Evolutionary conservation across 2,888 invertebrate genomes (phyloP).

Genomic region (Agriopis marginaria): DNA sequence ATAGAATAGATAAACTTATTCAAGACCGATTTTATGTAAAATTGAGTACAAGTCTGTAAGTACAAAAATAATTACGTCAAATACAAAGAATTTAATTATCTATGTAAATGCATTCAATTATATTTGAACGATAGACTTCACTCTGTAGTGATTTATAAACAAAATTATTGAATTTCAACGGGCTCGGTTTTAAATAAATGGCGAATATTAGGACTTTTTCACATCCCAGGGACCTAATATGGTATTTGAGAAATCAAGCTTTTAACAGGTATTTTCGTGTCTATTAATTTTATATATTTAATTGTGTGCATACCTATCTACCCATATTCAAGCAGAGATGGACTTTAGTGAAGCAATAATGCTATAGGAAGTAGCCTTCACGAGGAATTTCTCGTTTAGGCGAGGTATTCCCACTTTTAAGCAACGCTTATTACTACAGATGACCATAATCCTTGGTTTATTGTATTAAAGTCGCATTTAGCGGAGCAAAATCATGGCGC

Average conservation of each 20-base stretch:
- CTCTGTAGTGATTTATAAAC: neutral
- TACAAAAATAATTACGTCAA: slow-evolving; percentile 1
- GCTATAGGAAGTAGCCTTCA: too few species aligned
- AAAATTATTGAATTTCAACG: neutral
- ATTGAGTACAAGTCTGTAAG: neutral
- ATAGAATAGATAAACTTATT: too few species aligned
- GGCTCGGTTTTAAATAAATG: neutral
- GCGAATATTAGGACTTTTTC: slow-evolving; percentile 16
- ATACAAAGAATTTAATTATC: neutral
- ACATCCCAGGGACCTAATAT: slow-evolving; percentile 7
- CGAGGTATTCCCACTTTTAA: too few species aligned
- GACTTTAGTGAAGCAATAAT: too few species aligned
- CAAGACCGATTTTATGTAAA: too few species aligned
- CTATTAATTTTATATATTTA: neutral
- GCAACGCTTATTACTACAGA: too few species aligned
- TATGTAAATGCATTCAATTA: slow-evolving; percentile 13
- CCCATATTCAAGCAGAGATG: too few species aligned
- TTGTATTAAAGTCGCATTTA: too few species aligned
- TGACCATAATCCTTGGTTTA: too few species aligned
- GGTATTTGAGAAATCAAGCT: slow-evolving; percentile 16
- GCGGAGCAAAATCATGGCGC: too few species aligned
- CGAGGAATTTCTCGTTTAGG: too few species aligned
- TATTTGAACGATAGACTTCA: neutral
- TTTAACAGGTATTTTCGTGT: slow-evolving; percentile 6
- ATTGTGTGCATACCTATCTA: neutral